Evolutionary conservation across 2,797 vertebrate genomes (phyloP), one percentile per base, ranked within the genome.

Genomic region (Cossypha heuglini): DNA sequence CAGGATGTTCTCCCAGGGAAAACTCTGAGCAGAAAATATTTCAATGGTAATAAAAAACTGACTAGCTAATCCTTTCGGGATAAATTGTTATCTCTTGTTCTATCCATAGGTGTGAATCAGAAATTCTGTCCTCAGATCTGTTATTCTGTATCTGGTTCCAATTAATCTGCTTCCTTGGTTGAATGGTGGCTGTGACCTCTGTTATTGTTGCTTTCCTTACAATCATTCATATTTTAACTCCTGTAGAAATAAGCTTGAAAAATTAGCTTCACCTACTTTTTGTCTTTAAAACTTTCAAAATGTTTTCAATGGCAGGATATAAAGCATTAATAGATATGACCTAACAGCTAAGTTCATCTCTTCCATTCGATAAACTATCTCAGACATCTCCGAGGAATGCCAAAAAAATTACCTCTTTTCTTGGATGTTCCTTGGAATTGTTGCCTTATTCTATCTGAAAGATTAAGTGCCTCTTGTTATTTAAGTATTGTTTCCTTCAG

Each of bases 41-140:
- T 85, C 45, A 54, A 4, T n/a, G 20, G 9, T 12, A 83, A 61
- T 38, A 45, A 87, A 79, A 92, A 61, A 37, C 1, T 43, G 21
- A 51, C 31, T 62, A 69, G 10, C 3, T 61, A 68, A 54, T 72
- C 26, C 46, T 81, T 18, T 66, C 64, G 31, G 85, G 62, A 58
- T 33, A 86, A 80, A 83, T 6, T 59, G 4, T 15, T 67, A 25
- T 64, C 20, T 68, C 48, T 40, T 59, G 2, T 51, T 74, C 38
- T 58, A 13, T n/a, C 33, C 52, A 24, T 45, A 87, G 0, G 0
- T 52, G 25, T 5, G 16, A 81, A 75, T 51, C 1, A 2, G 33
- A 72, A 91, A 90, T 62, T 86, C 54, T 64, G 7, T 35, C 31
- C 16, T 58, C 16, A 62, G 25, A 64, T 67, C 49, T 83, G 21